phyloP scores from a whole-genome alignment of 2,888 invertebrate species.

The Sarcophaga subvicina region DNA sequence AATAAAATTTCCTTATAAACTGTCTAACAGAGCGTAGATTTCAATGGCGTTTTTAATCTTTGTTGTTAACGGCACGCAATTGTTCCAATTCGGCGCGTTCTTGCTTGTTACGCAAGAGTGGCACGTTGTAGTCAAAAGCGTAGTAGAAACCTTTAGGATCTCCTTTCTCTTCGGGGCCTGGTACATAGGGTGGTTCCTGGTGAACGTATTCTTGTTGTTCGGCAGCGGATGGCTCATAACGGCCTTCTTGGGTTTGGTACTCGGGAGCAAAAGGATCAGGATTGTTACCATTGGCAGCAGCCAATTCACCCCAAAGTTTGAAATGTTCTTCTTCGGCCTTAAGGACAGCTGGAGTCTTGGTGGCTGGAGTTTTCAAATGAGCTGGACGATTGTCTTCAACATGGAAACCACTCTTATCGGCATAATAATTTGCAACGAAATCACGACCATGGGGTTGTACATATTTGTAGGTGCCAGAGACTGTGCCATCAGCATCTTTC shows the following conservation, averaged over 20 bases:
- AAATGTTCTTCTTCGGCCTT: constrained; percentile 87
- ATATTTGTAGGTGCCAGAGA: constrained; percentile 88
- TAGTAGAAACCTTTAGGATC: constrained; percentile 89
- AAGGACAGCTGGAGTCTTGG: constrained; percentile 87
- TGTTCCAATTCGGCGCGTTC: constrained; percentile 79
- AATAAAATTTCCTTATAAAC: constrained; percentile 35
- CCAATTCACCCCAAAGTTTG: constrained; percentile 87
- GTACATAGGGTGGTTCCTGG: constrained; percentile 79
- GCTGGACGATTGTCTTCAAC: constrained; percentile 89
- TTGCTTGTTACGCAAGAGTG: constrained; percentile 79
- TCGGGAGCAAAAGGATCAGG: constrained; percentile 81
- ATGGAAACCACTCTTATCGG: constrained; percentile 90
- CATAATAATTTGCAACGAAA: constrained; percentile 85
- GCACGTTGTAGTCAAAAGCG: constrained; percentile 87
- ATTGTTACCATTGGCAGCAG: constrained; percentile 82
- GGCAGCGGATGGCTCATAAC: constrained; percentile 75
- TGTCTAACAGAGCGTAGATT: constrained; percentile 6
- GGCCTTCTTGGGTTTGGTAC: constrained; percentile 77
- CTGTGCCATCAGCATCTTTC: constrained; percentile 86
- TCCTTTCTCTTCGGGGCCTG: constrained; percentile 82
- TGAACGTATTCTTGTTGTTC: constrained; percentile 79
- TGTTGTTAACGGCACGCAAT: constrained; percentile 77
- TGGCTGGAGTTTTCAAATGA: constrained; percentile 84
- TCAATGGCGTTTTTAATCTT: constrained; percentile 70
- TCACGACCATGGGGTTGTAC: constrained; percentile 83